A percentile compares a stretch with the other conserved stretches of the same genome.
Conservation (phyloP, 2,888 invertebrate species). For the Odontocerum albicorne region DNA sequence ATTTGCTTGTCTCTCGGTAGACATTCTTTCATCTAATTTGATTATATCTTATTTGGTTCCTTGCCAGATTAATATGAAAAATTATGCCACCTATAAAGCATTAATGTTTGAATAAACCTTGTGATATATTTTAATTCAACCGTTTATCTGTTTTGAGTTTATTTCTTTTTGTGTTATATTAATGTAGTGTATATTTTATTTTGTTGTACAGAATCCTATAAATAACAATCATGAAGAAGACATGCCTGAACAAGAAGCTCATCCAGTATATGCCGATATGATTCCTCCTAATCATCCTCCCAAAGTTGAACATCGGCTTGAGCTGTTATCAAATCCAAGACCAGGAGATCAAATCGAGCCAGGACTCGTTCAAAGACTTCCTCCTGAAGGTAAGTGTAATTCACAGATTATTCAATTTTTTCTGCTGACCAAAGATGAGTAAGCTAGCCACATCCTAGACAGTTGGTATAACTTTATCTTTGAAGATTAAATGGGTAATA, state of each 20-base stretch:
- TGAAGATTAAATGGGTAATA: too few relatives aligned
- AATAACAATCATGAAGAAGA: slow-evolving; percentile 34
- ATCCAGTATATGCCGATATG: slow-evolving; percentile 29
- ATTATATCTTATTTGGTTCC: too few relatives aligned
- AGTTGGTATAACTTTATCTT: too few relatives aligned
- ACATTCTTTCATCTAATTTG: too few relatives aligned
- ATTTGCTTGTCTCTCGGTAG: too few relatives aligned
- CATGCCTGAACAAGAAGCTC: slow-evolving; percentile 18
- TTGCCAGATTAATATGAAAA: too few relatives aligned
- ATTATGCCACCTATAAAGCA: neutral
- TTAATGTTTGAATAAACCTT: neutral
- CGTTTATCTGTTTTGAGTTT: too few relatives aligned
- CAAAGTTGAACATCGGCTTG: slow-evolving; percentile 62
- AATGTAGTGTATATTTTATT: slow-evolving; percentile 4
- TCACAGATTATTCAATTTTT: slow-evolving; percentile 21
- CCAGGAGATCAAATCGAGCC: slow-evolving; percentile 61
- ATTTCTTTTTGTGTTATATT: neutral
- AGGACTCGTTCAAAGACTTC: slow-evolving; percentile 68
- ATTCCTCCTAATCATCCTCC: slow-evolving; percentile 55
- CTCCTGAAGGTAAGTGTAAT: slow-evolving; percentile 63
- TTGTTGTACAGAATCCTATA: slow-evolving; percentile 27
- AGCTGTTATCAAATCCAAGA: slow-evolving; percentile 61
- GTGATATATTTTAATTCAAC: too few relatives aligned
- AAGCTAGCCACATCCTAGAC: too few relatives aligned
- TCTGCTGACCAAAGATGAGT: slow-evolving; percentile 25